Base-by-base conservation (phyloP, 2,797 vertebrate genomes). In the Accipiter superciliosus region DNA sequence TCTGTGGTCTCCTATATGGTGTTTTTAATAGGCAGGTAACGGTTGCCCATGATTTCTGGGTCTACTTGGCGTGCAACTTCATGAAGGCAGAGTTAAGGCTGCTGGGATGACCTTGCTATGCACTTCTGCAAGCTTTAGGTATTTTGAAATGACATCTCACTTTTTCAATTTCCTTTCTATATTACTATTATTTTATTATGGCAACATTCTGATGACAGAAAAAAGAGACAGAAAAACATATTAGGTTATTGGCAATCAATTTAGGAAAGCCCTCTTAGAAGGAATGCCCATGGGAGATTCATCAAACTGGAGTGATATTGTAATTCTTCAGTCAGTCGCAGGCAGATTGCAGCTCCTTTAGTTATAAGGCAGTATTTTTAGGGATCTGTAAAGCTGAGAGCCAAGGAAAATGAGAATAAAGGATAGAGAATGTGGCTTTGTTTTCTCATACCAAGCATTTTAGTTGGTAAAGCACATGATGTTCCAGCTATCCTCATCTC, bases 391-490 rank as follows among this genome's bases (percentile, higher is more conserved):
- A 61, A 84, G 39, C 94, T 93, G 83, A 89, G 45, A 61, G 62
- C 79, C 84, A 91, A 93, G 72, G 69, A 86, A 78, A 93, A 82
- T 37, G 39, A 92, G 62, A 78, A 47, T 61, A 65, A 78, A 85
- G 45, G 42, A 49, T 35, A 58, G 82, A 63, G 83, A 93, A 84
- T 42, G 79, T 87, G 39, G 71, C 89, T 96, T 82, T 93, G 50
- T 93, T 97, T 95, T 66, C 74, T 72, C 78, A 66, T 49, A 76
- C 81, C 89, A 83, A 95, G 59, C 73, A 69, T 77, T 94, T 93
- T 61, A 44, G 66, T 90, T 82, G 66, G 76, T 96, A 50, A 84
- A 94, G 92, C 79, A 94, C 87, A 82, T 65, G 83, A 84, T 95
- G 95, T 95, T 96, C 93, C 83, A 92, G 65, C 62, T 62, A 47